Percentiles rank a stretch among this genome's conserved stretches.
phyloP scores from a whole-genome alignment of 2,888 invertebrate species.

The Mesorhabditis spiculigera region DNA sequence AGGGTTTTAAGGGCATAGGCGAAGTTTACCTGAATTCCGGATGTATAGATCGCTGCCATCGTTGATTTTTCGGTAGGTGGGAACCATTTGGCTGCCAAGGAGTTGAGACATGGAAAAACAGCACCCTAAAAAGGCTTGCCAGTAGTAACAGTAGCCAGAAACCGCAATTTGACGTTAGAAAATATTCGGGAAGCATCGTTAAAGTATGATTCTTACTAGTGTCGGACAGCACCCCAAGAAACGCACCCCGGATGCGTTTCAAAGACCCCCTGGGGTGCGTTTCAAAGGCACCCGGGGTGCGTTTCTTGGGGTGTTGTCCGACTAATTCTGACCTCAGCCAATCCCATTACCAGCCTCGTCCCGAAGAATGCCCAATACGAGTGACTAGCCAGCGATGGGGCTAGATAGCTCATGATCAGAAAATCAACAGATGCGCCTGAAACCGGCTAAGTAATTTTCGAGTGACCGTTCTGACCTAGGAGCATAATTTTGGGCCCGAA shows the following conservation, averaged over 20 bases:
- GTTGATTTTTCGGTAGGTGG: background rate
- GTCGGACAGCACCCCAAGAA: too few relatives aligned
- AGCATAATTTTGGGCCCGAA: background rate
- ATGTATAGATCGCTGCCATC: constrained; percentile 5
- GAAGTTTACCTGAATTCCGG: background rate
- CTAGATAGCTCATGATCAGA: background rate
- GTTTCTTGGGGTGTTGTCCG: too few relatives aligned
- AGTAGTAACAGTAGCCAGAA: too few relatives aligned
- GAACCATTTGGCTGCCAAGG: constrained; percentile 2
- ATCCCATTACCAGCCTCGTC: background rate
- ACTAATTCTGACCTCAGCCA: too few relatives aligned
- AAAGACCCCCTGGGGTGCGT: too few relatives aligned
- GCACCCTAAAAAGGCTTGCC: background rate
- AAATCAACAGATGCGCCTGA: background rate
- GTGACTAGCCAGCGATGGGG: background rate
- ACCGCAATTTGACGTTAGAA: too few relatives aligned
- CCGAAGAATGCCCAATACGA: background rate
- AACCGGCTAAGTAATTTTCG: background rate
- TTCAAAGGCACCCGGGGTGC: too few relatives aligned
- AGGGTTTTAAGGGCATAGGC: background rate
- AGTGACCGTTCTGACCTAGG: background rate
- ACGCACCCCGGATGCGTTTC: too few relatives aligned
- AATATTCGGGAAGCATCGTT: too few relatives aligned
- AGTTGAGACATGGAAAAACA: background rate
- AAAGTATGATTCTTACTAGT: background rate